Evolutionary conservation across 1,140 invertebrate species (phyloP), one percentile per base, ranked within the genome.

Genomic region (Eupeodes corollae): DNA sequence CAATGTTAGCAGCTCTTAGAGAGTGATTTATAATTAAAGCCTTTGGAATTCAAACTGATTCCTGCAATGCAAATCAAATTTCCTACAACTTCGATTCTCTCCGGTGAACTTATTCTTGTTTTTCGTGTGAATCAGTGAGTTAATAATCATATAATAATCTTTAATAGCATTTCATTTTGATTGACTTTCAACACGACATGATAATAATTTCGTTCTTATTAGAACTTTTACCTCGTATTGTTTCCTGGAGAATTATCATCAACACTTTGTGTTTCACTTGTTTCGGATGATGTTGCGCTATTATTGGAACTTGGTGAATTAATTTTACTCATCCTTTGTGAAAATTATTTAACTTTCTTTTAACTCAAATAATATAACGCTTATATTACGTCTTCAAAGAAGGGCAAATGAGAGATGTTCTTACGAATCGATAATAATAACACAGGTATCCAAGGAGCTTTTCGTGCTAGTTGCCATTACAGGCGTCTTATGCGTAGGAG

Each of bases 231-330:
- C 39, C 18, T 41, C 5, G 6, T 41, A 16, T 12, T 18, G 14
- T 15, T 41, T 15, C 13, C 26, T 31, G 42, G 21, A 14, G 35
- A 44, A 31, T 54, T 54, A 42, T 66, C 60, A 38, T 63, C 59
- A 44, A 55, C 49, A 50, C 63, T 65, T 42, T 56, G 62, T 16
- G 58, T 51, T 41, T 65, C 62, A 46, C 62, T 65, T 34, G 58
- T 63, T 54, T 65, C 63, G 19, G 63, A 66, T 15, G 63, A 63
- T 41, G 60, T 54, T 33, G 49, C 53, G 47, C 59, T 64, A 48
- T 65, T 65, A 52, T 58, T 64, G 13, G 56, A 49, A 48, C 54
- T 53, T 30, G 42, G 49, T 38, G 53, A 42, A 31, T 46, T 46
- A 30, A 15, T 16, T 52, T 48, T 52, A 5, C 39, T 48, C 50